Percentiles rank a stretch among this genome's conserved stretches.
These are phyloP conservation scores for Phyllostomus hastatus DNA, from an alignment of 2,113 vertebrate genomes.

Conservation along the genomic window DNA sequence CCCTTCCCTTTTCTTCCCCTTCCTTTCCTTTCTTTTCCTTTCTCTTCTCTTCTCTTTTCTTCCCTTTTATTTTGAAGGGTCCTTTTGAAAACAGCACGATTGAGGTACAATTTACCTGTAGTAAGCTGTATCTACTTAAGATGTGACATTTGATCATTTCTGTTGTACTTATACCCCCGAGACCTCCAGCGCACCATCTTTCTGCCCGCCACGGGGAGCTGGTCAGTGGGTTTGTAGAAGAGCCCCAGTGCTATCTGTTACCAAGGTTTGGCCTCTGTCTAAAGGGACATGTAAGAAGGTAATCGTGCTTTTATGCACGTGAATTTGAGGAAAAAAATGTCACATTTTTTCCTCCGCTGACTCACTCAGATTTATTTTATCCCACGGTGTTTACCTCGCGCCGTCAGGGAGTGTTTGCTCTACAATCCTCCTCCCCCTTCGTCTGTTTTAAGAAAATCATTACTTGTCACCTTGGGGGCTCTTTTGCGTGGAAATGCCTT, in stretches of 20 bases:
- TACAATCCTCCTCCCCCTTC: neutral
- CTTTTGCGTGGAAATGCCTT: neutral
- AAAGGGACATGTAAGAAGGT: neutral
- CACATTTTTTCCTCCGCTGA: neutral
- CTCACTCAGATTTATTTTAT: neutral
- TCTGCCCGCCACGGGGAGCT: neutral
- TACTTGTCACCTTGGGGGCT: neutral
- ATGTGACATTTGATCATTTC: neutral
- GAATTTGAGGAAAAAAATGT: neutral
- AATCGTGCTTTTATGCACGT: neutral
- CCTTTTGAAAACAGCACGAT: neutral
- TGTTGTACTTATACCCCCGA: neutral
- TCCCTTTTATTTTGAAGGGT: neutral
- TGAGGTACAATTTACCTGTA: neutral
- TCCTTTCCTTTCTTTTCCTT: too few relatives aligned
- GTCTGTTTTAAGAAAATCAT: neutral
- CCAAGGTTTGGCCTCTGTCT: neutral
- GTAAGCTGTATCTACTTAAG: neutral
- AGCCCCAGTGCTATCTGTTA: too few relatives aligned
- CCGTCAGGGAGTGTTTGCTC: rapidly evolving
- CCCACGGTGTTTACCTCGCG: neutral
- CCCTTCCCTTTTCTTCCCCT: too few relatives aligned
- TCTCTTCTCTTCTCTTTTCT: too few relatives aligned
- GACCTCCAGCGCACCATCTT: neutral
- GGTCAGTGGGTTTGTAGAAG: neutral